Base-by-base conservation (phyloP, 1,140 invertebrate species). In the Leptestheria dahalacensis region DNA sequence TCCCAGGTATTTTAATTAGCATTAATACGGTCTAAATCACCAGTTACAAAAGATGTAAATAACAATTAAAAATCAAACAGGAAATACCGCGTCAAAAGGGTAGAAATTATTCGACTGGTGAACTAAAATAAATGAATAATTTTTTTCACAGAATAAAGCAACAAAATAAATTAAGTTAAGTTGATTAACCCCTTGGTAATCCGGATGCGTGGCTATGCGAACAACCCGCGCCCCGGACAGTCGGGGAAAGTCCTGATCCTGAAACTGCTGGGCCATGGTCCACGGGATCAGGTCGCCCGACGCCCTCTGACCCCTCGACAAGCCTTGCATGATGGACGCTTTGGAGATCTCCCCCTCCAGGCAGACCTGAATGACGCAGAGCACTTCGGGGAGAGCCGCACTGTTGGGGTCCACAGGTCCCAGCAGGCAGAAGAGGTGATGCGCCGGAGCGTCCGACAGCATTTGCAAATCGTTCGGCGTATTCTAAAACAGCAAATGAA, bases 381-480 rank as follows among this genome's bases (percentile, higher is more conserved):
- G 75, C 52, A 97, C 85, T 71, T 97, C 91, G 0, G 95, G 95
- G 57, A 97, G 73, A 47, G 76, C 68, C 62, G 84, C 84, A 61
- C 77, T 76, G 28, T 82, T 77, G 3, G 80, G 75, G 64, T 84
- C 77, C 1, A 88, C 78, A 1, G 95, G 93, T 0, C 91, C 91
- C 52, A 99, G 75, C 15, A 99, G 74, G 68, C 91, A 95, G 75
- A 98, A 99, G 20, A 99, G 71, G 73, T 97, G 89, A 77, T 99
- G 96, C 3, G 92, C 93, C 0, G 96, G 96, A 10, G 96, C 95
- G 78, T 99, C 97, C 11, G 94, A 95, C 74, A 99, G 81, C 81
- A 99, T 86, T 78, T 99, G 95, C 10, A 99, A 75, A 77, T 99
- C 97, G 77, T 99, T 97, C 1, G 97, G 97, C 59, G 86, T 92